Evolutionary conservation across 2,113 vertebrate species (phyloP).

Genomic region (Laticauda laticaudata): DNA sequence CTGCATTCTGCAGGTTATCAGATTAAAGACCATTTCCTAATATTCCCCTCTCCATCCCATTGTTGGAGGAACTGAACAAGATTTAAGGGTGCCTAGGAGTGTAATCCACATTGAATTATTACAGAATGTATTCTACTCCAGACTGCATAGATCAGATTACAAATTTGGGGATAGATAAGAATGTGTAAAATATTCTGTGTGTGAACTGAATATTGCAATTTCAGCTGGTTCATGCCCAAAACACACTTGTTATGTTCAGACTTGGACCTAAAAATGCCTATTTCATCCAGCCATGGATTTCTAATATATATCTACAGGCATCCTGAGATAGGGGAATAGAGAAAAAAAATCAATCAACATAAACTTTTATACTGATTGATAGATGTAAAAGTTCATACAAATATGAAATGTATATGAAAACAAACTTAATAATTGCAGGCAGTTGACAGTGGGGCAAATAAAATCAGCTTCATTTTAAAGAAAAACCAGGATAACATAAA

Average conservation of each 20-base stretch:
- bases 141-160: fast-evolving
- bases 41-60: not conserved
- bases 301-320: not conserved
- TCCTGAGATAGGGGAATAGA: not conserved
- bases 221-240: not conserved
- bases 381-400: constrained; percentile 49
- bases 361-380: constrained; percentile 52
- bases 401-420: constrained; percentile 48
- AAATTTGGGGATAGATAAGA: not conserved
- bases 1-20: not conserved
- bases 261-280: not conserved
- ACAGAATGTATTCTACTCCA: not conserved
- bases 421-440: constrained; percentile 38
- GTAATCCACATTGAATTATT: constrained; percentile 22
- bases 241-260: not conserved
- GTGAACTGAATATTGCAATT: not conserved
- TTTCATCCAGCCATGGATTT: not conserved
- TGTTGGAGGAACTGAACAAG: not conserved
- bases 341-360: not conserved
- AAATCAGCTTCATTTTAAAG: constrained; percentile 26
- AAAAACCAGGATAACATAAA: not conserved
- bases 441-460: constrained; percentile 38
- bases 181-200: not conserved
- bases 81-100: constrained; percentile 38
- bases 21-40: not conserved